Base-by-base conservation (phyloP, 2,113 vertebrate species). In the Ondatra zibethicus region DNA sequence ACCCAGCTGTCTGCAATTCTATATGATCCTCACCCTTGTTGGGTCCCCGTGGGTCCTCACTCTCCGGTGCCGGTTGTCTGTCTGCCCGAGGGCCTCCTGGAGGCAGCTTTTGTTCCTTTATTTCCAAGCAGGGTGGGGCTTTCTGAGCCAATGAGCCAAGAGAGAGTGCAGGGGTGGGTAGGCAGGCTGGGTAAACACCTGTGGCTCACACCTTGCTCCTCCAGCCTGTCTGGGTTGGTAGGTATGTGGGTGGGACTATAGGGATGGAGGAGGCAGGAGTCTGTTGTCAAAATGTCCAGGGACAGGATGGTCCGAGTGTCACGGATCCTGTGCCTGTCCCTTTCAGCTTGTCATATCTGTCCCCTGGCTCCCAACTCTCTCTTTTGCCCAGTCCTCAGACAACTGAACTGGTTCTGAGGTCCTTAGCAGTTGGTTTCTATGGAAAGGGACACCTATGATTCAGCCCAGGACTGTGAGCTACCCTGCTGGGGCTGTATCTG, bases 121-220 rank as follows among this genome's bases (percentile, higher is more conserved):
- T 81, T 95, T 45, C 75, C 58, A 17, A 63, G 63, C 45, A 89
- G 97, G 98, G 98, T 88, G 97, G 94, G 89, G 96, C 96, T 97
- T 92, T 95, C 94, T 63, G 91, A 95, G 58, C 96, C 96, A 98
- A 96, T 97, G 97, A 98, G 88, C 96, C 97, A 77, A 96, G 92
- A 8, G 42, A 96, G 96, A 96, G 96, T n/a, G 81, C 91, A 29
- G 0, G 14, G 93, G 89, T 96, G 92, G 97, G 92, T 88, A 66
- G 97, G 91, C 92, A 84, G 87, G 70, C 55, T 17, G 50, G 72
- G 87, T 33, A 95, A 96, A 96, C 96, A 97, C 95, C 96, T 72
- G 88, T 0, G 52, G 92, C 84, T 89, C 75, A 91, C 61, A 25
- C 96, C 84, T 92, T 87, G 61, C 45, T 92, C 25, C 58, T 91